phyloP scores from a whole-genome alignment of 2,888 invertebrate genomes.

The Lordiphosa andalusiaca region DNA sequence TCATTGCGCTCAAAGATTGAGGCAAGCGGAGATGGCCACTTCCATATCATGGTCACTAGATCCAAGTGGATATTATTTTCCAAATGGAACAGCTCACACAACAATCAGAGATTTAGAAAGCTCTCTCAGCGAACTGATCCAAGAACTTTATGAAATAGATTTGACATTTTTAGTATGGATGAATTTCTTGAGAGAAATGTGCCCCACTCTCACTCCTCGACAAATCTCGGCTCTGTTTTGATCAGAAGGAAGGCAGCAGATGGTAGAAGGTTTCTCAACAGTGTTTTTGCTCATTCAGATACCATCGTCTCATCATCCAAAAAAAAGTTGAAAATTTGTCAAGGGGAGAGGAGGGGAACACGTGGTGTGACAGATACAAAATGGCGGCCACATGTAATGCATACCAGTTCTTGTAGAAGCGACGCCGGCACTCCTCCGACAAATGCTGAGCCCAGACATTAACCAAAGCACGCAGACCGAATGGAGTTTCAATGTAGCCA shows the following conservation, averaged over 20 bases:
- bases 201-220: neutral
- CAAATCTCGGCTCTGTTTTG: slow-evolving; percentile 27
- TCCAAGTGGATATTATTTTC: slow-evolving; percentile 21
- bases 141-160: slow-evolving; percentile 82
- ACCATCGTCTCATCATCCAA: slow-evolving; percentile 80
- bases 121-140: slow-evolving; percentile 86
- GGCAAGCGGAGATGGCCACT: slow-evolving; percentile 85
- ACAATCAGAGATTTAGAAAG: slow-evolving; percentile 77
- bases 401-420: slow-evolving; percentile 99
- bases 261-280: slow-evolving; percentile 70
- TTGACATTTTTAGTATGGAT: slow-evolving; percentile 45
- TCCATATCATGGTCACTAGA: slow-evolving; percentile 78
- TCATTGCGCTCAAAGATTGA: slow-evolving; percentile 81
- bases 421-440: slow-evolving; percentile 98
- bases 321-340: slow-evolving; percentile 5
- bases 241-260: slow-evolving; percentile 81
- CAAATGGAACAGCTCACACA: slow-evolving; percentile 77
- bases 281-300: slow-evolving; percentile 74
- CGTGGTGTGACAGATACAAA: slow-evolving; percentile 48
- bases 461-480: slow-evolving; percentile 95
- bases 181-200: neutral
- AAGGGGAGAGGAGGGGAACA: slow-evolving; percentile 33
- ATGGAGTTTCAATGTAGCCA: slow-evolving; percentile 99
- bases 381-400: slow-evolving; percentile 63
- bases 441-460: slow-evolving; percentile 99